phyloP scores from a whole-genome alignment of 2,113 vertebrate species.

The Rhea americana region DNA sequence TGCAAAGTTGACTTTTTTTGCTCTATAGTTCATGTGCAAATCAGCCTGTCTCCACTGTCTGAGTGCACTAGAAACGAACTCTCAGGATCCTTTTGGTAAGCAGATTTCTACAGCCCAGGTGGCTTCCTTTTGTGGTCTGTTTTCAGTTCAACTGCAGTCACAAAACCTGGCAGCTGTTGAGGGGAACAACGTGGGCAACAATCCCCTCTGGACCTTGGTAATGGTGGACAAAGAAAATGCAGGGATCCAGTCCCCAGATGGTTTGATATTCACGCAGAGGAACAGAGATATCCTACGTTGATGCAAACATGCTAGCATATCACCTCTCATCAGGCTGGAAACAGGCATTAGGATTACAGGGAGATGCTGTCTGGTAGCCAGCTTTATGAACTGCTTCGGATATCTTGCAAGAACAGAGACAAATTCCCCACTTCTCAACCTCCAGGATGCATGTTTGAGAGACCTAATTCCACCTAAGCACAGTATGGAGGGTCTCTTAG shows the following conservation, averaged over 20 bases:
- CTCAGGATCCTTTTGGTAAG: background rate
- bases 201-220: background rate
- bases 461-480: background rate
- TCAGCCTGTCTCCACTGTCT: background rate
- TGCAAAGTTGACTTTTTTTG: background rate
- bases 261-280: background rate
- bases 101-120: fast-evolving
- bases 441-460: background rate
- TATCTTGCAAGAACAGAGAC: background rate
- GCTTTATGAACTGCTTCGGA: background rate
- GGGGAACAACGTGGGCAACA: background rate
- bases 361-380: background rate
- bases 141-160: background rate
- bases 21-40: background rate
- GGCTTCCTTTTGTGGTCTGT: background rate
- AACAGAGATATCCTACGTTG: background rate
- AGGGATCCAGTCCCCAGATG: background rate
- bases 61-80: background rate
- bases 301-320: background rate
- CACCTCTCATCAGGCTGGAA: background rate
- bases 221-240: background rate
- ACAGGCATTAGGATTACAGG: background rate
- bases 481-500: fast-evolving
- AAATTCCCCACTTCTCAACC: background rate
- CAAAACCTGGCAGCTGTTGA: background rate